Evolutionary conservation across 35 echinoderm and acorn worm genomes (phyloP).

Genomic region (Ophioderma brevispina): DNA sequence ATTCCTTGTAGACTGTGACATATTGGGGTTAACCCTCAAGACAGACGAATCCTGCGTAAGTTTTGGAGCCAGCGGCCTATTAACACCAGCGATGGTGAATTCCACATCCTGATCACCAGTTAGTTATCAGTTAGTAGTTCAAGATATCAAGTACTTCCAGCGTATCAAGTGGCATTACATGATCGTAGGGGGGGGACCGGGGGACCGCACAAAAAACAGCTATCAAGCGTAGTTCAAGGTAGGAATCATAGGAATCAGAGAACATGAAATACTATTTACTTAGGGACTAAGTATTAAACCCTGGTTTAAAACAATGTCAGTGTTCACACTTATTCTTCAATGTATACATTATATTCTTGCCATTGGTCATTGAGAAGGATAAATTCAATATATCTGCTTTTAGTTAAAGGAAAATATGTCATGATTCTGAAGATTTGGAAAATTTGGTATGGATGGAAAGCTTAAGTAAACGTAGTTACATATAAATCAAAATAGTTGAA

Average conservation of each 20-base stretch:
- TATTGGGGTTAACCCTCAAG: constrained; percentile 99
- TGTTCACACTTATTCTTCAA: too few species aligned
- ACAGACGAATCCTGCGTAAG: constrained; percentile 84
- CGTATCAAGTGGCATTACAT: constrained; percentile 99
- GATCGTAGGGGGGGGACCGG: constrained; percentile 95
- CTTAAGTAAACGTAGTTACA: too few species aligned
- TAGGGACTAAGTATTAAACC: too few species aligned
- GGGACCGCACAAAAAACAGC: too few species aligned
- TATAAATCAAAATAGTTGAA: too few species aligned
- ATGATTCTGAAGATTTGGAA: too few species aligned
- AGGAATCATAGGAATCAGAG: not conserved
- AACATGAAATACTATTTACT: not conserved
- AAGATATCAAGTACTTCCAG: constrained; percentile 98
- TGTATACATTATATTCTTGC: too few species aligned
- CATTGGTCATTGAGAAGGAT: too few species aligned
- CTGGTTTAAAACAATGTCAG: too few species aligned
- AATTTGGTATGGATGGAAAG: too few species aligned
- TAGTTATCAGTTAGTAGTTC: constrained; percentile 98
- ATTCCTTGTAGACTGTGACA: constrained; percentile 60
- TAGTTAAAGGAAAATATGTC: too few species aligned
- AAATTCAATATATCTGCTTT: too few species aligned
- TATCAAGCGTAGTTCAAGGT: constrained; percentile 98
- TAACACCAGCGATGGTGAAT: constrained; percentile 80
- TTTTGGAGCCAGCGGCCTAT: constrained; percentile 92
- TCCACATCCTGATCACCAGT: constrained; percentile 98